Percentiles rank a stretch among this genome's conserved stretches.
These are phyloP conservation scores for Apogon talboti DNA, from an alignment of 2,797 vertebrate genomes.

Conservation along the genomic window DNA sequence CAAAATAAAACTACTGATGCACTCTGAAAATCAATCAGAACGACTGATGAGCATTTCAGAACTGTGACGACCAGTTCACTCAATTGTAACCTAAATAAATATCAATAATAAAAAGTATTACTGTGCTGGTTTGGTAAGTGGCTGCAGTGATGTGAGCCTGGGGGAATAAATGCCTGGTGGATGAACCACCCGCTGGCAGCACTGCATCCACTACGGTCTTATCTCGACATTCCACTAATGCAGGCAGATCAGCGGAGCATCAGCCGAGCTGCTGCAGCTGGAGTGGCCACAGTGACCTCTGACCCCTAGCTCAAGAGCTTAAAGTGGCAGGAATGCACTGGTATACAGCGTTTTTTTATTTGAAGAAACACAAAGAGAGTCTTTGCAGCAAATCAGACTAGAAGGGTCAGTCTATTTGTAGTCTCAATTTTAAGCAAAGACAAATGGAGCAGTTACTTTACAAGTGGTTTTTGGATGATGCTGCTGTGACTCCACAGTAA, in stretches of 20 bases:
- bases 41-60: no score
- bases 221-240: constrained; percentile 75
- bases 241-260: constrained; percentile 69
- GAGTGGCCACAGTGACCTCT: constrained; percentile 66
- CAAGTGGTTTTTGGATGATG: constrained; percentile 29
- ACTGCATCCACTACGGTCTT: constrained; percentile 56
- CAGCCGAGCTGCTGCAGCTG: constrained; percentile 68
- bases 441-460: constrained; percentile 17
- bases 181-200: constrained; percentile 32
- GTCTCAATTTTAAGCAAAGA: constrained; percentile 24
- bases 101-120: constrained; percentile 1
- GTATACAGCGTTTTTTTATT: constrained; percentile 50
- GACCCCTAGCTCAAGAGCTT: constrained; percentile 61
- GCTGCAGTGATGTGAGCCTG: constrained; percentile 16
- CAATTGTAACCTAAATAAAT: no score
- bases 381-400: constrained; percentile 41
- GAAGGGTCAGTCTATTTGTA: constrained; percentile 12
- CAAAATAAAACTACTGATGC: no score
- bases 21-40: no score
- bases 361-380: constrained; percentile 49
- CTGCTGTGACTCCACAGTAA: constrained; percentile 20
- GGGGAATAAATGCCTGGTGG: constrained; percentile 31
- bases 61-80: no score
- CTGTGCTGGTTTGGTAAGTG: constrained; percentile 9
- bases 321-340: constrained; percentile 72